Base-by-base conservation (phyloP, 2,888 invertebrate species). In the Trichacis sp. region DNA sequence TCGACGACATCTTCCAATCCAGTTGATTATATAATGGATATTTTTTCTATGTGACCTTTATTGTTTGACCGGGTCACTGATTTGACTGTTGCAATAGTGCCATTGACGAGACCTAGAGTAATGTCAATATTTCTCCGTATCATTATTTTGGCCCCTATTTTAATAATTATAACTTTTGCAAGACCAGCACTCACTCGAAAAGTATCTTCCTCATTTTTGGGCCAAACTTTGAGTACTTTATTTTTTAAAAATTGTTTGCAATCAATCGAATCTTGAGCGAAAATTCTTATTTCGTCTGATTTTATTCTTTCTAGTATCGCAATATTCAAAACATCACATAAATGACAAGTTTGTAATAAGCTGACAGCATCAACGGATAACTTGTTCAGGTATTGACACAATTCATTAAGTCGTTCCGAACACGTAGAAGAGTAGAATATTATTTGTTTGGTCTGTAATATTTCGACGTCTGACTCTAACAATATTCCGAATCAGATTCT, bases 81-180 rank as follows among this genome's bases (percentile, higher is more conserved):
- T 56, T 58, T 36, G 6, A 74, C 56, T 5, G 30, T 61, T 12
- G 60, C 72, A 6, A 76, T 73, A 0, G 74, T 56, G 19, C 74
- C 73, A 60, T 76, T 77, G 0, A 76, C 72, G 18, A 77, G 59
- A 30, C 74, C 73, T 42, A 69, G n/a, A 5, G 66, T 69, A 6
- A 38, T 12, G 11, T 49, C 49, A 17, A 49, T 49, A 15, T 33
- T 49, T 17, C 49, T 30, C n/a, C 49, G 29, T 2, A 49, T 49
- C 49, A 49, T 49, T n/a, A 49, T 36, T 49, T 29, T 49, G 11
- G 50, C 50, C 4, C 50, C 50, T 12, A 50, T 50, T 11, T 50
- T 50, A 9, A 50, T 38, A 38, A 20, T 50, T 17, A 50, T 50
- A 18, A 15, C 2, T 18, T 50, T 63, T 14, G 74, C 68, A 8